Percentiles rank a stretch among this genome's conserved stretches.
phyloP scores from a whole-genome alignment of 2,113 vertebrate species.

The Gracilinanus agilis region DNA sequence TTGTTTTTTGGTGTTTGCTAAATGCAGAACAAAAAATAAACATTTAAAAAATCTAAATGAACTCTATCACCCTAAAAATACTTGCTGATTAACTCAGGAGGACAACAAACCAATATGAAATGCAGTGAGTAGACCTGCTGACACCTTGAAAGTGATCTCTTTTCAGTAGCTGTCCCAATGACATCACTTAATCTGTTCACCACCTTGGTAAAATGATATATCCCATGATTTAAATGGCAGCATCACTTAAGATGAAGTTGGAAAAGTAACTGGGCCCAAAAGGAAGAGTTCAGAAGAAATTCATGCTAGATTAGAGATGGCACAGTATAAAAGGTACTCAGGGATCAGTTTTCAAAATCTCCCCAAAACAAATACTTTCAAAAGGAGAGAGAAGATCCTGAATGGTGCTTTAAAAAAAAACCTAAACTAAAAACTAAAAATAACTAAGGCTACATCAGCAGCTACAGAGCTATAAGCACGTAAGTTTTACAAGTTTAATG shows the following conservation, averaged over 20 bases:
- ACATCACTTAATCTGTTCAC: background rate
- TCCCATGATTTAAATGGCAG: background rate
- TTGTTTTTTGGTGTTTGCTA: background rate
- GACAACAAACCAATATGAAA: background rate
- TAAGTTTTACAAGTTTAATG: background rate
- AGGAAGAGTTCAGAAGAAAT: too few relatives aligned
- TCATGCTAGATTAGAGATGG: too few relatives aligned
- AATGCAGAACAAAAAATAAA: background rate
- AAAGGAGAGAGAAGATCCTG: background rate
- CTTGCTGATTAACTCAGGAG: background rate
- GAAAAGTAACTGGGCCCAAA: background rate
- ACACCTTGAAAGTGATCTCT: background rate
- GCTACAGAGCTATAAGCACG: background rate
- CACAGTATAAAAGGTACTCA: too few relatives aligned
- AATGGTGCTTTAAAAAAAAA: background rate
- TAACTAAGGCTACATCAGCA: background rate
- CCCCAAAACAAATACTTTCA: too few relatives aligned
- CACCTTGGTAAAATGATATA: background rate
- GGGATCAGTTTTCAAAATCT: too few relatives aligned
- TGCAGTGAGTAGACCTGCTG: background rate
- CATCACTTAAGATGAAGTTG: background rate
- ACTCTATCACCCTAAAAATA: background rate
- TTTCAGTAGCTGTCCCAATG: background rate
- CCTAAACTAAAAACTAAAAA: background rate
- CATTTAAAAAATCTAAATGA: background rate